A percentile compares a stretch with the other conserved stretches of the same genome.
Conservation (phyloP, 2,888 invertebrate species). For the Xanthorhoe spadicearia region DNA sequence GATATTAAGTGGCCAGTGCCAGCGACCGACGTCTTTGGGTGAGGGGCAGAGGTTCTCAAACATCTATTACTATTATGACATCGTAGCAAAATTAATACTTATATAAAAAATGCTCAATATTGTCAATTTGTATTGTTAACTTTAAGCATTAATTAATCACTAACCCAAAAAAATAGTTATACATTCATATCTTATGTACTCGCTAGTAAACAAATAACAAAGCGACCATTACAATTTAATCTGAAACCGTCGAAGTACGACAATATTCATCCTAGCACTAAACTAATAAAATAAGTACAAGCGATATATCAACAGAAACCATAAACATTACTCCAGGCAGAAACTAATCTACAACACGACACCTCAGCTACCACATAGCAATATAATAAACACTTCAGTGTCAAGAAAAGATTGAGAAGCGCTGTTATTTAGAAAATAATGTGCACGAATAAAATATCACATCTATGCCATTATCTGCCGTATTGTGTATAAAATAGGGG, state of each 20-base stretch:
- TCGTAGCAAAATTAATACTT: too few species aligned
- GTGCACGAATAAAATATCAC: slow-evolving; percentile 39
- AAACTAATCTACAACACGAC: neutral
- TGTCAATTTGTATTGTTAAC: too few species aligned
- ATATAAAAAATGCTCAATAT: too few species aligned
- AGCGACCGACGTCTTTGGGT: slow-evolving; percentile 31
- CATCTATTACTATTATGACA: slow-evolving; percentile 4
- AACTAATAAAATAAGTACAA: neutral
- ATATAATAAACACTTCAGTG: slow-evolving; percentile 8
- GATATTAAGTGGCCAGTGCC: slow-evolving; percentile 36
- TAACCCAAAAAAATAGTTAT: too few species aligned
- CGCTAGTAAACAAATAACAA: too few species aligned
- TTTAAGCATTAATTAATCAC: too few species aligned
- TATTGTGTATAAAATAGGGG: slow-evolving; percentile 36
- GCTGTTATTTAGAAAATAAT: slow-evolving; percentile 39
- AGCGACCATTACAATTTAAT: neutral
- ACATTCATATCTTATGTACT: too few species aligned
- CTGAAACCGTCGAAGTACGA: neutral
- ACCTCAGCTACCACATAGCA: neutral
- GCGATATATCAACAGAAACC: neutral
- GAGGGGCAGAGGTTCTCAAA: slow-evolving; percentile 25
- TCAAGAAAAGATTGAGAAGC: slow-evolving; percentile 32
- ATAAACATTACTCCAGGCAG: neutral
- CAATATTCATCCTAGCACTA: too few species aligned
- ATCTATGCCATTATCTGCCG: slow-evolving; percentile 33